Conservation (phyloP, 2,888 invertebrate species). For the Magallana nippona region DNA sequence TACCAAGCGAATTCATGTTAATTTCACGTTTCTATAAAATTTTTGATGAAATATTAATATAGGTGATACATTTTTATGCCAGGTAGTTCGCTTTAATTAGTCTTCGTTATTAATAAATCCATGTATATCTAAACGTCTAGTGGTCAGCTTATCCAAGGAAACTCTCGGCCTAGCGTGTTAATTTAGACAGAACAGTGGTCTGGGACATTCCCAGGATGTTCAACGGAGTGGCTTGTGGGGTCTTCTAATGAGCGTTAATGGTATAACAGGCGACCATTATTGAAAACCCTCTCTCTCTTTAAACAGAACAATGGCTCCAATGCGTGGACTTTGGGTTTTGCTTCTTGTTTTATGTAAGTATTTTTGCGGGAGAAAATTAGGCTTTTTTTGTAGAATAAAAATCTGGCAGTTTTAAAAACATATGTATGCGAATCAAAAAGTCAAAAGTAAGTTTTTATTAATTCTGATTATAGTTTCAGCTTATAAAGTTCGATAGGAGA, state of each 20-base stretch:
- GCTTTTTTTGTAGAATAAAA: not conserved
- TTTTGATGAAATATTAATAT: not conserved
- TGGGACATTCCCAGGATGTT: not conserved
- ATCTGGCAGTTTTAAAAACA: no score
- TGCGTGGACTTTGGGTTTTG: not conserved
- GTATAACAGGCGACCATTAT: not conserved
- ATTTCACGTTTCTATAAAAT: not conserved
- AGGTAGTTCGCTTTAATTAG: no score
- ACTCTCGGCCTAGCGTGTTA: not conserved
- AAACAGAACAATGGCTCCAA: not conserved
- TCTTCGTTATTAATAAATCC: no score
- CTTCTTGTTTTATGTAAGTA: conserved; percentile 9
- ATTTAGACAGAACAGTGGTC: not conserved
- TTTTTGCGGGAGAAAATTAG: not conserved
- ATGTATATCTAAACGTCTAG: no score
- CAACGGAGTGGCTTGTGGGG: not conserved
- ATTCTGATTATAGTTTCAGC: no score
- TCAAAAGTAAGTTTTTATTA: no score
- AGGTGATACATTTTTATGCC: not conserved
- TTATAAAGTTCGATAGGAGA: no score
- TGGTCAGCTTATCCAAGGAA: not conserved
- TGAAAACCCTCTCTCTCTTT: not conserved
- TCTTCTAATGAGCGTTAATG: not conserved
- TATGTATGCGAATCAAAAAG: no score
- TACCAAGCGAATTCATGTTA: no score